A percentile compares a stretch with the other conserved stretches of the same genome.
Evolutionary conservation across 2,888 invertebrate genomes (phyloP).

Genomic region (Argyresthia albistria): DNA sequence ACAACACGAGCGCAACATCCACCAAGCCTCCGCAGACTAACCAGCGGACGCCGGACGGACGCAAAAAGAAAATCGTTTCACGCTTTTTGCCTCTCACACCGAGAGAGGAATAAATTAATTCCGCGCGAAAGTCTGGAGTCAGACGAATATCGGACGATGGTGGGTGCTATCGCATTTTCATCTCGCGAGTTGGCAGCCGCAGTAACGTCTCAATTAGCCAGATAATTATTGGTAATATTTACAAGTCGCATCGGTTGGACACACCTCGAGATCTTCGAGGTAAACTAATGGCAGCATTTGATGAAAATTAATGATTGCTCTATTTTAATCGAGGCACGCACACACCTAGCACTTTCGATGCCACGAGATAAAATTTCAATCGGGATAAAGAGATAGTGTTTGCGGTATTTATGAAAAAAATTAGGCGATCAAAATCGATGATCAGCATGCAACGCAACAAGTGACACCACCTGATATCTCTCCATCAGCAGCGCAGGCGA

Average conservation of each 20-base stretch:
- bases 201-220: slow-evolving; percentile 38
- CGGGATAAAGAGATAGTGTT: background rate
- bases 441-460: slow-evolving; percentile 6
- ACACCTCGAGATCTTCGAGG: too few relatives aligned
- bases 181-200: slow-evolving; percentile 31
- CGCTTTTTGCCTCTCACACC: slow-evolving; percentile 56
- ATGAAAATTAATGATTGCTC: too few relatives aligned
- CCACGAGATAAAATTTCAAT: slow-evolving; percentile 8
- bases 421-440: slow-evolving; percentile 9
- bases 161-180: slow-evolving; percentile 58
- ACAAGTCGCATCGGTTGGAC: background rate
- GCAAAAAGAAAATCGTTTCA: slow-evolving; percentile 69
- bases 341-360: too few relatives aligned
- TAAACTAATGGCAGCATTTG: too few relatives aligned
- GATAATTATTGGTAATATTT: slow-evolving; percentile 23
- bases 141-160: slow-evolving; percentile 32
- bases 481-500: slow-evolving; percentile 33
- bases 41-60: slow-evolving; percentile 21
- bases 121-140: slow-evolving; percentile 56
- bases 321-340: too few relatives aligned
- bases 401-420: slow-evolving; percentile 4
- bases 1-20: slow-evolving; percentile 7
- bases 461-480: slow-evolving; percentile 41
- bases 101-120: slow-evolving; percentile 55
- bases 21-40: slow-evolving; percentile 18